Percentiles rank a stretch among this genome's conserved stretches.
phyloP scores from a whole-genome alignment of 2,797 vertebrate species.

The Phrynocephalus guinanensis region DNA sequence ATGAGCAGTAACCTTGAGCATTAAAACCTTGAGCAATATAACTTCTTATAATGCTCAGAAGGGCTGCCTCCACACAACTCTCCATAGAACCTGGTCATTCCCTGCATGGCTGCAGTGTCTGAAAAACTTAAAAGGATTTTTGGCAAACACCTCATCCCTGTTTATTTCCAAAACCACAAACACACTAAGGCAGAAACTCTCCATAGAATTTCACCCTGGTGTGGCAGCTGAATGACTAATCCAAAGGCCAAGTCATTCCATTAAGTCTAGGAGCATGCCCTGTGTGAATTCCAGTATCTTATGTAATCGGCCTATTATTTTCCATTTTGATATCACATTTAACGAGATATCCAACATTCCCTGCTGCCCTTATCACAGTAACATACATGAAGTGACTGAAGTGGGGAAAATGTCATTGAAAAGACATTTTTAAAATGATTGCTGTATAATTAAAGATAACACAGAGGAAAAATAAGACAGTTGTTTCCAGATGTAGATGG shows the following conservation, averaged over 20 bases:
- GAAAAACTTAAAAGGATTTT: too few species aligned
- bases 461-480: conserved; percentile 3
- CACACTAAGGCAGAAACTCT: not conserved
- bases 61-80: not conserved
- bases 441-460: not conserved
- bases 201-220: not conserved
- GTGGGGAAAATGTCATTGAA: not conserved
- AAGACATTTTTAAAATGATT: not conserved
- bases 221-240: conserved; percentile 21
- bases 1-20: not conserved
- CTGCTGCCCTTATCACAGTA: not conserved
- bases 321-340: not conserved
- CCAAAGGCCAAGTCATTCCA: not conserved
- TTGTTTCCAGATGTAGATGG: not conserved
- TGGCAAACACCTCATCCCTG: too few species aligned
- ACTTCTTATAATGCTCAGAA: not conserved
- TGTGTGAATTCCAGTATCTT: conserved; percentile 12
- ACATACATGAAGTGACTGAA: not conserved
- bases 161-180: too few species aligned
- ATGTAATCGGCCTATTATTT: not conserved
- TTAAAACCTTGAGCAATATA: not conserved
- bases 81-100: too few species aligned
- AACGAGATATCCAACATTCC: not conserved
- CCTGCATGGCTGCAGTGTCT: too few species aligned
- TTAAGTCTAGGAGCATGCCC: not conserved